Evolutionary conservation across 2,888 invertebrate species (phyloP), one percentile per base, ranked within the genome.

Genomic region (Diarsia mendica): DNA sequence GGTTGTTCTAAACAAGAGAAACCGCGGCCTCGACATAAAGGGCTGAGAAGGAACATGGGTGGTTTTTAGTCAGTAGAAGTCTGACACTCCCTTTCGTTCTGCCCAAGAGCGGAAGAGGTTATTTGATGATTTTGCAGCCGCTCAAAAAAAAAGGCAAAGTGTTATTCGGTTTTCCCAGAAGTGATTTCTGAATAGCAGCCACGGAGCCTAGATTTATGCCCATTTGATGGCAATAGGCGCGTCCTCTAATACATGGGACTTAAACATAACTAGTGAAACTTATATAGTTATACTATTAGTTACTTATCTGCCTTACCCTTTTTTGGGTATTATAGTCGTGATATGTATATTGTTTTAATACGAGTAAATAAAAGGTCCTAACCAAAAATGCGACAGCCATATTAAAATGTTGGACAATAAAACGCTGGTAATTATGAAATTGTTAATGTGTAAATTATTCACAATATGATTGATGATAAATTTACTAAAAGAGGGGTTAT

Each of bases 381-480:
- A 80, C 76, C 67, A 23, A 67, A 80, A 80, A 61, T 66, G 39
- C 13, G 61, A 18, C 72, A 11, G 49, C 23, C 20, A 60, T 76
- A 80, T 72, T 28, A 76, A 76, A 76, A 80, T 80, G 15, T 46
- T 55, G 39, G 65, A 72, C 39, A 80, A 28, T 70, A 70, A 72
- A 80, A 67, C 33, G 39, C 10, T 63, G 53, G 74, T 67, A 83
- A 74, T 79, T 73, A 80, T 55, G 79, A 83, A 83, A 77, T 83
- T 81, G 75, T 83, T 81, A 67, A 78, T 78, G 73, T 72, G 75
- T 81, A 73, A 81, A 83, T 83, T 67, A 73, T 79, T 83, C 83
- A 83, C 48, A 75, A 74, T 58, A 73, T 83, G 81, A 83, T 82
- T 82, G 77, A 85, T 79, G 74, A 76, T 68, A 49, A 74, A 69